Percentiles rank a stretch among this genome's conserved stretches.
Conservation (phyloP, 2,113 vertebrate genomes). For the Antechinus flavipes region DNA sequence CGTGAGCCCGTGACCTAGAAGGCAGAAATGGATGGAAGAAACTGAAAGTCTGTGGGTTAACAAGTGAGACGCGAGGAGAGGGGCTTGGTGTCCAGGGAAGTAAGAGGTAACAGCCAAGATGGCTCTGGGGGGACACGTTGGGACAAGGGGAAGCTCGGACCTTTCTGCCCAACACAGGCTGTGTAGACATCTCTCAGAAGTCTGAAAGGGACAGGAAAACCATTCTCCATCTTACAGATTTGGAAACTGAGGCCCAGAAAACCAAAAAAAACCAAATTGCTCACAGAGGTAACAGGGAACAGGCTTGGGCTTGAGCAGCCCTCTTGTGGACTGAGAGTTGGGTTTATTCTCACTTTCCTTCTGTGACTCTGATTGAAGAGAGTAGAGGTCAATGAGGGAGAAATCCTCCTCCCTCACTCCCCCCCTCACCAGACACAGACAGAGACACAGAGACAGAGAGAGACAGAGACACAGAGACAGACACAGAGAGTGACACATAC, state of each 20-base stretch:
- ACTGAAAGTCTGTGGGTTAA: background rate
- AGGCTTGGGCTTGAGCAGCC: background rate
- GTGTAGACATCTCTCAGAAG: background rate
- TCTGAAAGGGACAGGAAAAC: background rate
- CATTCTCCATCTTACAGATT: background rate
- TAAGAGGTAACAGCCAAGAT: background rate
- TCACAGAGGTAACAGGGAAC: background rate
- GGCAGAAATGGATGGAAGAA: background rate
- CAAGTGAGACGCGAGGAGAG: background rate
- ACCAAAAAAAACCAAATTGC: accelerated
- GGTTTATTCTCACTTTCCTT: background rate
- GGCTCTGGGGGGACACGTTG: background rate
- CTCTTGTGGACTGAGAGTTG: background rate
- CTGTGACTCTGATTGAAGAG: too few species aligned
- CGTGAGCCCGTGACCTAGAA: background rate
- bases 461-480: too few species aligned
- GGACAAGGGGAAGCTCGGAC: background rate
- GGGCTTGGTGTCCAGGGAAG: background rate
- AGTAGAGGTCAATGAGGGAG: background rate
- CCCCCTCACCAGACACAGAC: too few species aligned
- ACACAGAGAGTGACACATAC: too few species aligned
- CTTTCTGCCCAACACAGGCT: background rate
- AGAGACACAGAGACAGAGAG: too few species aligned
- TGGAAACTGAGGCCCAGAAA: background rate
- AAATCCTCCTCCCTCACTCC: background rate